Evolutionary conservation across 2,113 vertebrate species (phyloP).

Genomic region (Danionella cerebrum): DNA sequence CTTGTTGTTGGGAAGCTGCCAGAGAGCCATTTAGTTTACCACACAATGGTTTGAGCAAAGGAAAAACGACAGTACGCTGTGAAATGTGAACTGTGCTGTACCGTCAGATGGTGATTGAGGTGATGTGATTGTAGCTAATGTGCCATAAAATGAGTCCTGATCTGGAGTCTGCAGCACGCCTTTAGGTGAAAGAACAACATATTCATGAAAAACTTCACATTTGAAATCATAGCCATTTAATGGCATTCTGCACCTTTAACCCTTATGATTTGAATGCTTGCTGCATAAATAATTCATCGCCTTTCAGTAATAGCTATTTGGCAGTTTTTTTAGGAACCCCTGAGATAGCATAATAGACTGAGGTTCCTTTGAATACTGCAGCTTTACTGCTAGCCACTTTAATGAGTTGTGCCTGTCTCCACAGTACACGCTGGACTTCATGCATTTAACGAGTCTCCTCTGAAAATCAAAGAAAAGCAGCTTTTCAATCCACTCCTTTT

Average conservation of each 20-base stretch:
- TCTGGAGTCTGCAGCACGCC: constrained; percentile 20
- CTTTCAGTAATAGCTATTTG: constrained; percentile 47
- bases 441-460: neutral
- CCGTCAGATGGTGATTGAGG: constrained; percentile 29
- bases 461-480: constrained; percentile 11
- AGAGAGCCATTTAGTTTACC: neutral
- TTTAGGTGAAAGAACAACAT: constrained; percentile 42
- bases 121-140: constrained; percentile 38
- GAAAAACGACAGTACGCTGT: constrained; percentile 42
- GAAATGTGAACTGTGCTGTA: constrained; percentile 47
- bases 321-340: constrained; percentile 44
- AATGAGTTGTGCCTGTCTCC: constrained; percentile 40
- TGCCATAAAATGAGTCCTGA: constrained; percentile 55
- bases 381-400: constrained; percentile 37
- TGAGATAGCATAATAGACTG: constrained; percentile 50
- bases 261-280: constrained; percentile 50
- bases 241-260: constrained; percentile 50
- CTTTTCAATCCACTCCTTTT: neutral
- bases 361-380: constrained; percentile 37
- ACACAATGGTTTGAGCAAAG: neutral
- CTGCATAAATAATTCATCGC: constrained; percentile 48
- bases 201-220: constrained; percentile 61
- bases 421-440: neutral
- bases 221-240: constrained; percentile 55
- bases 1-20: neutral